Evolutionary conservation across 2,888 invertebrate genomes (phyloP).

Genomic region (Teinopalpus imperialis): DNA sequence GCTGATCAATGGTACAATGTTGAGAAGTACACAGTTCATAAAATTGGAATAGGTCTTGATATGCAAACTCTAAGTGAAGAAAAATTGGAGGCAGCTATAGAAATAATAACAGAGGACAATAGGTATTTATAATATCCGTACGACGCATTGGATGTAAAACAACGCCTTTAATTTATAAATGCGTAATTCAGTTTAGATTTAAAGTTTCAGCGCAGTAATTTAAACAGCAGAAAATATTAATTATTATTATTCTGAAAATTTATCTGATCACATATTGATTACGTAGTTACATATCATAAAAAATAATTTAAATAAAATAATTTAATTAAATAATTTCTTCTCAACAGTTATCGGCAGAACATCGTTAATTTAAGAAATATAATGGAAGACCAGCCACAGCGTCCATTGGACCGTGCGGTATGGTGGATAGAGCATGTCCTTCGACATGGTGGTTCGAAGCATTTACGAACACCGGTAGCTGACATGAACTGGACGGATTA

Average conservation of each 20-base stretch:
- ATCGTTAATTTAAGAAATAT: constrained; percentile 38
- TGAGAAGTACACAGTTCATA: constrained; percentile 37
- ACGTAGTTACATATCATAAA: too few relatives aligned
- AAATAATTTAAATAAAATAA: too few relatives aligned
- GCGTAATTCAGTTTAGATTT: too few relatives aligned
- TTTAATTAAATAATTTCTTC: too few relatives aligned
- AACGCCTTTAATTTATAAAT: too few relatives aligned
- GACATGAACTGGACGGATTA: constrained; percentile 48
- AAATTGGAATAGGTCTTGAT: constrained; percentile 45
- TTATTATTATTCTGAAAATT: too few relatives aligned
- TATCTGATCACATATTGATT: too few relatives aligned
- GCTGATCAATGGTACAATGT: constrained; percentile 57
- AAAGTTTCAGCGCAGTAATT: too few relatives aligned
- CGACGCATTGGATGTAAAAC: too few relatives aligned
- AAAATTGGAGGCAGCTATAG: constrained; percentile 35
- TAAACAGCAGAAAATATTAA: too few relatives aligned
- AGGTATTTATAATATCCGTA: too few relatives aligned
- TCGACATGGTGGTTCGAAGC: constrained; percentile 51
- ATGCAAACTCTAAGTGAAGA: constrained; percentile 38
- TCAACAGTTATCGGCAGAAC: constrained; percentile 38
- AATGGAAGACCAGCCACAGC: constrained; percentile 56
- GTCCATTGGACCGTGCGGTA: constrained; percentile 56
- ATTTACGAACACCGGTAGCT: constrained; percentile 49
- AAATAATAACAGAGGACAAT: constrained; percentile 27
- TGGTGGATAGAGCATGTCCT: constrained; percentile 71